phyloP scores from a whole-genome alignment of 2,888 invertebrate genomes.

The Dromius quadrimaculatus region DNA sequence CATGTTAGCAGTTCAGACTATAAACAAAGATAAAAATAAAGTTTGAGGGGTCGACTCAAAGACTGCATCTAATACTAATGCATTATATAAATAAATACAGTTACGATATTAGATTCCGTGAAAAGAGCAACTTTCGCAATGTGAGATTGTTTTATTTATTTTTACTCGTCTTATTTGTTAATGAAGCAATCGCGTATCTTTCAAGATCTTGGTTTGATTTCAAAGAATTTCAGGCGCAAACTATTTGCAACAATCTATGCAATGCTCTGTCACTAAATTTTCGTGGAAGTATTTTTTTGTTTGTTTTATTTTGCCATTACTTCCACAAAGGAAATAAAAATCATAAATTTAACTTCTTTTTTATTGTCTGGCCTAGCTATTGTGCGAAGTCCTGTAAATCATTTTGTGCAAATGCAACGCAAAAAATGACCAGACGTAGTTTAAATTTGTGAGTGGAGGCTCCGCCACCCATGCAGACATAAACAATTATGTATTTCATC shows the following conservation, averaged over 20 bases:
- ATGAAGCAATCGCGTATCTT: too few relatives aligned
- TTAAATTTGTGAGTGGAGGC: constrained; percentile 18
- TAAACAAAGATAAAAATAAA: constrained; percentile 32
- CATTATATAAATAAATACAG: constrained; percentile 28
- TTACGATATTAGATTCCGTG: not conserved
- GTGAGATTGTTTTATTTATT: not conserved
- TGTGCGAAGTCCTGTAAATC: constrained; percentile 10
- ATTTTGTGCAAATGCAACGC: constrained; percentile 22
- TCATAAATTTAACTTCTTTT: not conserved
- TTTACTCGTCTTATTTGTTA: too few relatives aligned
- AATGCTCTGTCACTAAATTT: too few relatives aligned
- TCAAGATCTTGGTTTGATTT: too few relatives aligned
- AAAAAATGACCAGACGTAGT: constrained; percentile 15
- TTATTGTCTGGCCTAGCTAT: constrained; percentile 11
- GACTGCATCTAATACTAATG: constrained; percentile 28
- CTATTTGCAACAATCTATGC: too few relatives aligned
- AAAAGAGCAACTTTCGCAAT: constrained; percentile 21
- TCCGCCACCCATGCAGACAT: constrained; percentile 20
- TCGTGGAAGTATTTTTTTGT: too few relatives aligned
- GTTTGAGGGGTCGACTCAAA: constrained; percentile 5
- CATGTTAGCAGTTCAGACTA: constrained; percentile 21
- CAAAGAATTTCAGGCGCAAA: too few relatives aligned
- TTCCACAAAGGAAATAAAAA: not conserved
- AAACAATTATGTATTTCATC: constrained; percentile 32
- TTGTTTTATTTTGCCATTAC: too few relatives aligned